A percentile compares a stretch with the other conserved stretches of the same genome.
Conservation (phyloP, 2,888 invertebrate genomes). For the Tiphia femorata region DNA sequence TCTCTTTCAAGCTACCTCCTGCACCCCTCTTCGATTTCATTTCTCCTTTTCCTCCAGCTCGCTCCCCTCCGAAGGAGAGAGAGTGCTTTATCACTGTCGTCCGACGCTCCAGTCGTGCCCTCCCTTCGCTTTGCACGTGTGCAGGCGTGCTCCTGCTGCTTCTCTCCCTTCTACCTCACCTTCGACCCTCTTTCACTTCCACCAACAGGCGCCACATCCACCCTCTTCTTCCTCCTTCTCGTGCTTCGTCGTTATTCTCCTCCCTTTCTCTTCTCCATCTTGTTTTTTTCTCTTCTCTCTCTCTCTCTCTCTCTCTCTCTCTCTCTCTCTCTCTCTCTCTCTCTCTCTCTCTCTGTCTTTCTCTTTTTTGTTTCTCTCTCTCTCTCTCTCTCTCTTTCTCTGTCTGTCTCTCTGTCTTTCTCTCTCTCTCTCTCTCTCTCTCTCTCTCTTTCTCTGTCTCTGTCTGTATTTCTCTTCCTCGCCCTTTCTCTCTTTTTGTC, state of each 20-base stretch:
- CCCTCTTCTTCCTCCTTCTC: slow-evolving; percentile 12
- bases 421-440: not conserved
- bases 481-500: slow-evolving; percentile 17
- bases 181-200: slow-evolving; percentile 12
- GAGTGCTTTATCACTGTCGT: too few relatives aligned
- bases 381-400: slow-evolving; percentile 6
- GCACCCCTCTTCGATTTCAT: not conserved
- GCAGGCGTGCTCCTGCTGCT: too few relatives aligned
- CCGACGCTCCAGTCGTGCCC: too few relatives aligned
- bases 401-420: slow-evolving; percentile 11
- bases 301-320: slow-evolving; percentile 8
- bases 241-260: not conserved
- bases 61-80: too few relatives aligned
- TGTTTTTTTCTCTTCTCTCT: not conserved
- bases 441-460: slow-evolving; percentile 3
- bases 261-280: slow-evolving; percentile 12
- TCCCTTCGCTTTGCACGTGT: too few relatives aligned
- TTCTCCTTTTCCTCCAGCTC: too few relatives aligned
- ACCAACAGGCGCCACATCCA: slow-evolving; percentile 2
- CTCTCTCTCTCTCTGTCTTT: slow-evolving; percentile 28
- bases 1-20: slow-evolving; percentile 14
- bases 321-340: slow-evolving; percentile 7
- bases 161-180: too few relatives aligned
- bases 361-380: slow-evolving; percentile 16
- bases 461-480: too few relatives aligned